phyloP scores from a whole-genome alignment of 1,140 invertebrate genomes.

The Papilio helenus region DNA sequence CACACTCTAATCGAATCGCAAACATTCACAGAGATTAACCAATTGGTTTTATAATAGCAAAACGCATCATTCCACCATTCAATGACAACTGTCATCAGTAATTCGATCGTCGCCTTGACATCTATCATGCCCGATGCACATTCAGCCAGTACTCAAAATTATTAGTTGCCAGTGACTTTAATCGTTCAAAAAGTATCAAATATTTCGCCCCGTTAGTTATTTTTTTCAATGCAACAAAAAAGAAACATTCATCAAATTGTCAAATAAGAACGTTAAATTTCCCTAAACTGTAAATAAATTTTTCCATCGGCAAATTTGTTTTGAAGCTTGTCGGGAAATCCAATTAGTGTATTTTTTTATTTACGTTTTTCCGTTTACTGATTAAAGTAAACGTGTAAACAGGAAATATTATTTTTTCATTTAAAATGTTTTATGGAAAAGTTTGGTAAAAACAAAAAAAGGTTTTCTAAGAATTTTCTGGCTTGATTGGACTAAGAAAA shows the following conservation, averaged over 20 bases:
- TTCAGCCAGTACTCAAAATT: no score
- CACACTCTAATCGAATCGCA: no score
- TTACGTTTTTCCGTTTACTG: not conserved
- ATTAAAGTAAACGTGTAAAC: constrained; percentile 1
- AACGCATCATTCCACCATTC: no score
- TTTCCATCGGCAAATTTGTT: constrained; percentile 18
- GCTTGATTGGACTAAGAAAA: not conserved
- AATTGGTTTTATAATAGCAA: no score
- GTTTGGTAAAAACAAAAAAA: not conserved
- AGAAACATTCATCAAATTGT: constrained; percentile 20
- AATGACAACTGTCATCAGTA: no score
- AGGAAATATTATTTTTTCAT: not conserved
- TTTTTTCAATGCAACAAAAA: constrained; percentile 4
- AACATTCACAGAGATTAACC: no score
- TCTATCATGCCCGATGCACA: no score
- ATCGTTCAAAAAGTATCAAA: no score
- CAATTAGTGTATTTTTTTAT: constrained; percentile 8
- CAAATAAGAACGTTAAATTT: not conserved
- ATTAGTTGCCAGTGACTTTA: no score
- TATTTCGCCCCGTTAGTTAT: no score
- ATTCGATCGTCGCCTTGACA: no score
- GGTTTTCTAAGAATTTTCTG: not conserved
- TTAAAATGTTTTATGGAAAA: not conserved
- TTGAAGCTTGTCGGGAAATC: not conserved
- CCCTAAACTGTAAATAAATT: constrained; percentile 10